Percentiles rank a stretch among this genome's conserved stretches.
phyloP scores from a whole-genome alignment of 2,888 invertebrate genomes.

The Phaedon cochleariae region DNA sequence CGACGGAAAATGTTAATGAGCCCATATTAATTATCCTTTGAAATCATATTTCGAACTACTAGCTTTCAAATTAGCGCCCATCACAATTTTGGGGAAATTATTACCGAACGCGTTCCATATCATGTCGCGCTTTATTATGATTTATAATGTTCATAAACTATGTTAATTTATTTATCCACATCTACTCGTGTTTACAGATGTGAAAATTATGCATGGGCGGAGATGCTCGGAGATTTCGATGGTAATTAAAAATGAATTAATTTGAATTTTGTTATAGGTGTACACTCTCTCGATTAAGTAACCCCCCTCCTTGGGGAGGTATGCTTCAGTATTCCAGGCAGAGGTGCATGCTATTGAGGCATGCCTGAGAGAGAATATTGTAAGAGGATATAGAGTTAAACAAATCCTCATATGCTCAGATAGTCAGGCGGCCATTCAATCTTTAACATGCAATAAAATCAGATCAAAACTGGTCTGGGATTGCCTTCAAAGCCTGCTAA shows the following conservation, averaged over 20 bases:
- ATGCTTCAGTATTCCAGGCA: background rate
- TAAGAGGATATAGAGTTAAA: too few species aligned
- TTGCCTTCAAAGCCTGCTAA: too few species aligned
- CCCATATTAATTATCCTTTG: constrained; percentile 34
- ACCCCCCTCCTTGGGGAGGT: too few species aligned
- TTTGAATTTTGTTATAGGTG: constrained; percentile 13
- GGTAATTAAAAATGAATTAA: constrained; percentile 23
- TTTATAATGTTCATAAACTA: constrained; percentile 39
- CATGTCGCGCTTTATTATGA: constrained; percentile 34
- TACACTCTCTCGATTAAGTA: background rate
- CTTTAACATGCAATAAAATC: too few species aligned
- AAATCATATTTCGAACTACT: constrained; percentile 35
- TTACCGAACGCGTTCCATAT: constrained; percentile 34
- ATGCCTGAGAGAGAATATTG: too few species aligned
- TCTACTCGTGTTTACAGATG: constrained; percentile 34
- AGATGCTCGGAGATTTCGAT: constrained; percentile 15
- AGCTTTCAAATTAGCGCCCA: constrained; percentile 35
- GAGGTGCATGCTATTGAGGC: too few species aligned
- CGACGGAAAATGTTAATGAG: constrained; percentile 31
- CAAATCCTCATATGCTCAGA: too few species aligned
- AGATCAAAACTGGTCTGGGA: too few species aligned
- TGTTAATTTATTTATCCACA: constrained; percentile 38
- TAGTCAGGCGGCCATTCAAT: too few species aligned
- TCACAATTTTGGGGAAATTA: constrained; percentile 39
- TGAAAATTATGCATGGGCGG: constrained; percentile 31